phyloP scores from a whole-genome alignment of 2,797 vertebrate genomes.

The Monodelphis domestica region DNA sequence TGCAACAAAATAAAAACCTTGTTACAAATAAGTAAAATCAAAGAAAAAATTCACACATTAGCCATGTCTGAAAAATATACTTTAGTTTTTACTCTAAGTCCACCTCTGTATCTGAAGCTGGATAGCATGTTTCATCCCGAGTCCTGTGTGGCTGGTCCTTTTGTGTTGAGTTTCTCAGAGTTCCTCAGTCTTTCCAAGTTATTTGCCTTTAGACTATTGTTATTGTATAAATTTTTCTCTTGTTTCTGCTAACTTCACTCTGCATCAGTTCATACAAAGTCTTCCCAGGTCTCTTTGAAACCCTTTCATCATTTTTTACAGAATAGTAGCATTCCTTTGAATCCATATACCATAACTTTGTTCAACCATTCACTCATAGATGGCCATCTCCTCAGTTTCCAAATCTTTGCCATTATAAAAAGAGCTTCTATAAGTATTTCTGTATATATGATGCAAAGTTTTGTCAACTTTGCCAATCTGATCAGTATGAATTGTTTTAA shows the following conservation, averaged over 20 bases:
- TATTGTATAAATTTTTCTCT: neutral
- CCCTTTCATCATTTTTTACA: neutral
- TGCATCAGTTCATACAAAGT: neutral
- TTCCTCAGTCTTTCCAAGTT: neutral
- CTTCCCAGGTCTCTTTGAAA: neutral
- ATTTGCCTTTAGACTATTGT: neutral
- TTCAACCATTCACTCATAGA: neutral
- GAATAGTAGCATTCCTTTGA: neutral
- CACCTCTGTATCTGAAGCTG: neutral
- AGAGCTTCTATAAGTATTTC: neutral
- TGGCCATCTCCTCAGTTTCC: neutral
- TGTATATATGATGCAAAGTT: neutral
- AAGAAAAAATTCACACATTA: neutral
- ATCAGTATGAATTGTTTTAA: no score
- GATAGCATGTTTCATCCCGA: neutral
- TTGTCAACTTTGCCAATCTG: no score
- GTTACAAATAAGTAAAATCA: neutral
- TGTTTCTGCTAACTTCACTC: neutral
- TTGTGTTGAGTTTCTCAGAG: neutral
- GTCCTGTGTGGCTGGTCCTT: neutral
- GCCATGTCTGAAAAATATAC: neutral
- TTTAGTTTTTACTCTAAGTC: neutral
- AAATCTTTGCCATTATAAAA: neutral
- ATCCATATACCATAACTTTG: neutral
- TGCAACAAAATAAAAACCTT: no score